Evolutionary conservation across 1,140 invertebrate species (phyloP).

Genomic region (Pseudomyrmex flavicornis): DNA sequence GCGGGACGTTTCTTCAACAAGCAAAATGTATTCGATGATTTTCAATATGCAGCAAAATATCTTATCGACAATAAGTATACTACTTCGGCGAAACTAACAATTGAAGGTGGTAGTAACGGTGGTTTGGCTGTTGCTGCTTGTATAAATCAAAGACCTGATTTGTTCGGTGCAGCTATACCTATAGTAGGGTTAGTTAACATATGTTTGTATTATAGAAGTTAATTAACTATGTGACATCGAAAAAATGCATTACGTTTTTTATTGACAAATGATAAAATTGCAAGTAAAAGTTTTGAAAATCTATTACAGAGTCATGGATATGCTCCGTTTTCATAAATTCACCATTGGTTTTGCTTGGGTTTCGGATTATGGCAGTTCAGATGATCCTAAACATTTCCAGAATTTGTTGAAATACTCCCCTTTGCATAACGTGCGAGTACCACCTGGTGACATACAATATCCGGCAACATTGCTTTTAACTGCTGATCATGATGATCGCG

Average conservation of each 20-base stretch:
- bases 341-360: constrained; percentile 99
- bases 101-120: constrained; percentile 98
- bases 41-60: constrained; percentile 96
- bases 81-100: constrained; percentile 90
- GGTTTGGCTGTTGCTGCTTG: constrained; percentile 97
- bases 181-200: constrained; percentile 93
- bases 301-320: constrained; percentile 95
- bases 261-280: too few relatives aligned
- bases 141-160: constrained; percentile 97
- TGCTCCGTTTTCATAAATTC: constrained; percentile 99
- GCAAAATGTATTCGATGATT: constrained; percentile 99
- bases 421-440: constrained; percentile 95
- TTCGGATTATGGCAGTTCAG: constrained; percentile 97
- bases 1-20: constrained; percentile 96
- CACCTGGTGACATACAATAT: constrained; percentile 90
- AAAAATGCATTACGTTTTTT: too few relatives aligned
- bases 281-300: constrained; percentile 25
- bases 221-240: background rate
- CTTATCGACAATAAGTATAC: constrained; percentile 95
- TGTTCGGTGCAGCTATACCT: constrained; percentile 96
- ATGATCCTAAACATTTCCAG: constrained; percentile 94
- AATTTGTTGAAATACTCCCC: constrained; percentile 97
- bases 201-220: constrained; percentile 18
- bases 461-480: constrained; percentile 96
- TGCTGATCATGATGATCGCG: constrained; percentile 99